Evolutionary conservation across 2,797 vertebrate species (phyloP), one percentile per base, ranked within the genome.

Genomic region (Paedocypris micromegethes): DNA sequence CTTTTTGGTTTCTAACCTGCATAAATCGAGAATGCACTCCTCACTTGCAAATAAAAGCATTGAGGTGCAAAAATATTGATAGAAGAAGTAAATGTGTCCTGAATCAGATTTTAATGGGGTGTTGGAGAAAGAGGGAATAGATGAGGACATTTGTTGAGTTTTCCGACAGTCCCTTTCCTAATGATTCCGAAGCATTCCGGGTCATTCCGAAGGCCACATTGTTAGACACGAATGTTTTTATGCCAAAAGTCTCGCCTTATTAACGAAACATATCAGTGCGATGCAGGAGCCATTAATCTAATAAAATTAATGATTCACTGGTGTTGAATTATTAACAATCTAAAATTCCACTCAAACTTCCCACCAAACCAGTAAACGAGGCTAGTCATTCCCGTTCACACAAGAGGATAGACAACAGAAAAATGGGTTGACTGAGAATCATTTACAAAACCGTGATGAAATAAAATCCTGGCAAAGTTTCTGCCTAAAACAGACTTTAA

Each of bases 161-260:
- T 23, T 23, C 37, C 45, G 8, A 56, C 43, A 61, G 67, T 6
- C 38, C 50, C 51, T 62, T 49, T 50, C 41, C 45, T 6, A 38
- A 5, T 40, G 53, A 61, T 61, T 69, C 47, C 6, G 4, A 61
- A 64, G 53, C 47, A 50, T 58, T 62, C 51, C 47, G 57, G 60
- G 37, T 57, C 47, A 57, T 64, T 64, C 41, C 41, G 56, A 8
- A 45, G 52, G 56, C 46, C 40, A 4, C 59, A 56, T 8, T 7
- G 46, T 7, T 53, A 68, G 59, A 38, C 6, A 68, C 23, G 23
- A 23, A 23, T 3, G 46, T 50, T 23, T 23, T 23, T 60, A 6
- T 51, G 42, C 53, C 58, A 70, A 39, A 45, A 70, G 58, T 46
- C 50, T 69, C 50, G 61, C 56, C 49, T 56, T 54, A 62, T 69